Base-by-base conservation (phyloP, 2,797 vertebrate genomes). In the Heteromormyrus szaboi region DNA sequence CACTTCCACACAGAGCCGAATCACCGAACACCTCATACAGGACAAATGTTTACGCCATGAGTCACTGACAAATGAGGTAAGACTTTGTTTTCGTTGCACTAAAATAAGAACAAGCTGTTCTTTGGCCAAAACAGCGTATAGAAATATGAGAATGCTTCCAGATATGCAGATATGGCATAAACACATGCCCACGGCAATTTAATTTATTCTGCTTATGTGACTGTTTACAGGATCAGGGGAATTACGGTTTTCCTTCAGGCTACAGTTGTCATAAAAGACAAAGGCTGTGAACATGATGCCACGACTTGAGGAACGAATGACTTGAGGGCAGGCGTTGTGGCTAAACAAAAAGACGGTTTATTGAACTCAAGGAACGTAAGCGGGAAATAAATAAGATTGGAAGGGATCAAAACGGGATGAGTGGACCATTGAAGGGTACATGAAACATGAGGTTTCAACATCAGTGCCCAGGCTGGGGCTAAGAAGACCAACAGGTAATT, bases 201-300 rank as follows among this genome's bases (percentile, higher is more conserved):
- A 29, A 85, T 85, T 51, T 85, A 51, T 85, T 85, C 83, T 51
- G 48, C 48, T 85, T 85, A 51, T 51, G 12, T 85, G n/a, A 12
- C 83, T 85, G 83, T 85, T 85, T 81, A 81, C 76, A 81, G 76
- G 76, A 46, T 81, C 44, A 85, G 83, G 44, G 44, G 83, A 85
- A 25, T 51, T 85, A 51, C 2, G 7, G 9, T 85, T 51, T 85
- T 85, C 83, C 83, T 85, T 51, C 44, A 51, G 83, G 83, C 41
- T 51, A 41, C 25, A 86, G 29, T 48, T 29, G 50, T 86, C 33
- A 14, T 86, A 29, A 85, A 85, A 51, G 50, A 33, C 83, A 86
- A 56, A 86, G 85, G 85, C 33, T 56, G 53, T 86, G 85, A 56
- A 37, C 85, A 86, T 12, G 59, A 65, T 29, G 22, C 59, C 59